Evolutionary conservation across 2,888 invertebrate genomes (phyloP).

Genomic region (Schrankia costaestrigalis): DNA sequence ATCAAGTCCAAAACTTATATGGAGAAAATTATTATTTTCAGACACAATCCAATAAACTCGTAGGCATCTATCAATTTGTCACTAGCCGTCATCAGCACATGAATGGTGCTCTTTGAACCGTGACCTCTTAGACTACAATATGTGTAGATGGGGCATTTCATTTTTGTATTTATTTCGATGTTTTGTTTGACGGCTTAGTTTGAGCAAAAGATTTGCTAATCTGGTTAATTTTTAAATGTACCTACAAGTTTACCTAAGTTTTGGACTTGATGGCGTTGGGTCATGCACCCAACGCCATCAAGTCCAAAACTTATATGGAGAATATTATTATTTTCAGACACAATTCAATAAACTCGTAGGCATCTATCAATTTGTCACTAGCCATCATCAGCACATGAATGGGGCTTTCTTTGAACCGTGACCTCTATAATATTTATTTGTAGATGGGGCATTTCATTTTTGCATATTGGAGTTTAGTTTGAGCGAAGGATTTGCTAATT

Average conservation of each 20-base stretch:
- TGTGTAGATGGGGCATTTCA: slow-evolving; percentile 18
- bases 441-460: slow-evolving; percentile 14
- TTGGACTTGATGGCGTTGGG: no score
- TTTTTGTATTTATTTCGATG: background rate
- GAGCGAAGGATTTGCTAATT: no score
- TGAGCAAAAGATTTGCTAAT: no score
- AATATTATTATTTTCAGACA: no score
- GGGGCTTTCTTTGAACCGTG: slow-evolving; percentile 52
- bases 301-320: no score
- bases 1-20: no score
- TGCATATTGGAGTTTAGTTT: background rate
- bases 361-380: slow-evolving; percentile 64
- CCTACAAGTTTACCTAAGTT: no score
- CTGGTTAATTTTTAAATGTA: no score
- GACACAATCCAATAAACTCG: slow-evolving; percentile 33
- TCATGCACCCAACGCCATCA: no score
- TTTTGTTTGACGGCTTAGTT: background rate
- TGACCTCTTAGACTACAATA: slow-evolving; percentile 28
- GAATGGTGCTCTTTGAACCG: slow-evolving; percentile 56
- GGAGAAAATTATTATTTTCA: no score
- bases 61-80: slow-evolving; percentile 61
- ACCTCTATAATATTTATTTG: slow-evolving; percentile 25
- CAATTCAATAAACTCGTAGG: slow-evolving; percentile 33
- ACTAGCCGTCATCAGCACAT: slow-evolving; percentile 53
- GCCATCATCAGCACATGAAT: slow-evolving; percentile 55